A percentile compares a stretch with the other conserved stretches of the same genome.
phyloP scores from a whole-genome alignment of 2,113 vertebrate species.

The Chitala chitala region DNA sequence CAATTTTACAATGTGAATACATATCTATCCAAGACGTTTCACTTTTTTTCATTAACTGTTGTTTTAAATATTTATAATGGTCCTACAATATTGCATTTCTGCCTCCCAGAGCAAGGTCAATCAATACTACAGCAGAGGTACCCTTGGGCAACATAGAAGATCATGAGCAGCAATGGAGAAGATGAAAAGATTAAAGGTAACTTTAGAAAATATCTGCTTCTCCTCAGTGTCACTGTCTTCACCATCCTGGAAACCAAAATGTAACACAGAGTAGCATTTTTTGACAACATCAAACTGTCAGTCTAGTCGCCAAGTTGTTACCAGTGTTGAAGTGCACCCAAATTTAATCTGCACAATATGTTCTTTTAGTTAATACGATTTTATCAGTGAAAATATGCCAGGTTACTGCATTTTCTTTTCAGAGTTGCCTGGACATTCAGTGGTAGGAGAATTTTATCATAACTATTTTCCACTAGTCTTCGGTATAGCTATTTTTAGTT shows the following conservation, averaged over 20 bases:
- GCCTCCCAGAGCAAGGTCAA: constrained; percentile 10
- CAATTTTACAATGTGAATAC: background rate
- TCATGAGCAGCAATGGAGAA: background rate
- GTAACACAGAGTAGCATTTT: background rate
- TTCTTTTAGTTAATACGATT: no score
- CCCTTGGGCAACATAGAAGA: background rate
- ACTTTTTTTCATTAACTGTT: background rate
- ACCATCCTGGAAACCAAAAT: background rate
- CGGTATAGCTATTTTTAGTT: no score
- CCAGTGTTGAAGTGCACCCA: no score
- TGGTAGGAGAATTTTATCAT: no score
- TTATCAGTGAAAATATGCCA: no score
- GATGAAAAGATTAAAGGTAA: background rate
- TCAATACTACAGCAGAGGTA: background rate
- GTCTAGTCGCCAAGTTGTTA: no score
- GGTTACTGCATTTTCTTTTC: no score
- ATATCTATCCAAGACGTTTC: background rate
- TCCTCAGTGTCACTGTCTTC: background rate
- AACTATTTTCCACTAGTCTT: no score
- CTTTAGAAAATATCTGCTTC: background rate
- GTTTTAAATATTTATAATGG: constrained; percentile 17
- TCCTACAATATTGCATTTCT: constrained; percentile 9
- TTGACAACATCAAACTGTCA: no score
- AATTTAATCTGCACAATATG: no score
- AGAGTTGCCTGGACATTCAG: no score